Evolutionary conservation across 92 coral and sea anemone genomes (phyloP).

Genomic region (Zoanthus gigantus): DNA sequence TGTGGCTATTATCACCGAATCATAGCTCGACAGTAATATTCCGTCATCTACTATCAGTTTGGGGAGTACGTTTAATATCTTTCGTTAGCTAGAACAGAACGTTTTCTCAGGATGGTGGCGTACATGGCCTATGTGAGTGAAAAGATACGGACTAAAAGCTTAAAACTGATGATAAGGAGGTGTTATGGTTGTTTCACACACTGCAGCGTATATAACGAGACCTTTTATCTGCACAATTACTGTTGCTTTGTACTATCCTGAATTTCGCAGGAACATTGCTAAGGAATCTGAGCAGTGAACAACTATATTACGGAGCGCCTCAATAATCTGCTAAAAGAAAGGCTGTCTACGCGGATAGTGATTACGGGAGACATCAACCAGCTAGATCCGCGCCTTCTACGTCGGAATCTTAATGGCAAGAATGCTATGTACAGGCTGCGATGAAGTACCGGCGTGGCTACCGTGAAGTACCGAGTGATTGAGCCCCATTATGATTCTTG

Average conservation of each 20-base stretch:
- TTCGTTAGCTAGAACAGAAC: conserved; percentile 38
- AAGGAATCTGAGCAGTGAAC: conserved; percentile 55
- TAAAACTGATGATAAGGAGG: conserved; percentile 58
- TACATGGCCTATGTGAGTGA: conserved; percentile 60
- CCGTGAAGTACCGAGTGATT: no score
- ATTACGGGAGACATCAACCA: conserved; percentile 67
- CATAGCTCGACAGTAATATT: conserved; percentile 32
- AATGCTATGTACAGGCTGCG: no score
- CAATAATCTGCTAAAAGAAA: conserved; percentile 56
- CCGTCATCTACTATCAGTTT: conserved; percentile 22
- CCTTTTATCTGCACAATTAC: conserved; percentile 68
- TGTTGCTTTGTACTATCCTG: conserved; percentile 51
- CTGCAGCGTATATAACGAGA: conserved; percentile 48
- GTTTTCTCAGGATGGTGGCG: conserved; percentile 52
- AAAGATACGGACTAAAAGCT: conserved; percentile 62
- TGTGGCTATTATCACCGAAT: conserved; percentile 56
- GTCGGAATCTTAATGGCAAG: conserved; percentile 32
- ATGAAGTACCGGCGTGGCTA: no score
- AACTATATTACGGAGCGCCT: conserved; percentile 57
- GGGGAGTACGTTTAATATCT: conserved; percentile 33
- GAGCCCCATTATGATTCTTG: no score
- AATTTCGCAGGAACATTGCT: conserved; percentile 33
- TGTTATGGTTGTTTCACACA: conserved; percentile 61
- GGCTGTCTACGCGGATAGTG: conserved; percentile 63
- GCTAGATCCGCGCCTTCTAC: conserved; percentile 42